Base-by-base conservation (phyloP, 37 sponge, comb jelly and placozoan species). In the Halisarca cf. caerulea region DNA sequence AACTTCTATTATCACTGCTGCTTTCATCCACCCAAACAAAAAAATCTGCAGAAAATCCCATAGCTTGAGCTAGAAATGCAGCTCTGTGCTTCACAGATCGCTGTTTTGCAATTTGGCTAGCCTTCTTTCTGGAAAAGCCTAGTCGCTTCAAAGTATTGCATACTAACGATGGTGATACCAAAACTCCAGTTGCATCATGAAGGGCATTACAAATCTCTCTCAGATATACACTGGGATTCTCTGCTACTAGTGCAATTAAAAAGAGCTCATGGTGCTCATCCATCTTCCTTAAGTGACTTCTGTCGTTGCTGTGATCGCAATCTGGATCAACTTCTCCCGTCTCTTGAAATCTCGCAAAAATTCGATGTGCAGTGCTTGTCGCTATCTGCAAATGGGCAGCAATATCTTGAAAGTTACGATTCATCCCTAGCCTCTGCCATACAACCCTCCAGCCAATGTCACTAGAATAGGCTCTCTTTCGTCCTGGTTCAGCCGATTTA, bases 181-280 rank as follows among this genome's bases (percentile, higher is more conserved):
- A 34, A 37, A 61, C 28, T 6, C 83, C 83, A 21, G 15, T 28
- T 28, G 47, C 2, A 6, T 58, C 51, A 61, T 27, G 17, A 36
- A 47, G 6, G 9, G 58, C 17, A 3, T 2, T 5, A 36, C 59
- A 39, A 14, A 88, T 21, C 39, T 82, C 79, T 64, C 34, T 35
- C 0, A 87, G 78, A 51, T 82, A 87, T 9, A 87, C 60, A 3
- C 78, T 61, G 37, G 88, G 88, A 20, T 73, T 73, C 4, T 71
- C 83, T 3, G 82, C 8, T 2, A 82, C 27, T 8, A 33, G 7
- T 17, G 69, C 53, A 7, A 82, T 0, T 33, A 86, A 7, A 11
- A 15, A 24, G 2, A 27, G 15, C 39, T 86, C 73, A 20, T 71
- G 69, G 6, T 20, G 73, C 7, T 60, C n/a, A n/a, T n/a, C n/a